Evolutionary conservation across 2,113 vertebrate genomes (phyloP), one percentile per base, ranked within the genome.

Genomic region (Astatoreochromis straeleni): DNA sequence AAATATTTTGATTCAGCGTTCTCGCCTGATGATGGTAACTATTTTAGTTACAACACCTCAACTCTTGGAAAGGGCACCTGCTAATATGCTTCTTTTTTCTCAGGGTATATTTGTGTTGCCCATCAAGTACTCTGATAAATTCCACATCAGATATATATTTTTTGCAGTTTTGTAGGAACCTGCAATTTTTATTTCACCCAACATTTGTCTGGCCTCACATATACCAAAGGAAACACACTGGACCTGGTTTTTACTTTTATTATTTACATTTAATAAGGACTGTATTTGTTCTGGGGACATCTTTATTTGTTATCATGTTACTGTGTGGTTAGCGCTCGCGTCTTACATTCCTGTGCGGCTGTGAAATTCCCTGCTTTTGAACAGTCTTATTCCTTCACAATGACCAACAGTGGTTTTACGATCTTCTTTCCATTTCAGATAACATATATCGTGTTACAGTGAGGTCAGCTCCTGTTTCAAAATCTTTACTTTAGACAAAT

Each of bases 301-400:
- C 29, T 63, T 33, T 63, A 63, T 33, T 7, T 63, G 29, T 63
- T 16, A 17, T 60, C 57, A 19, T 10, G 55, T 58, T 4, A 9
- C 65, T 24, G 65, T 40, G 63, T 70, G 65, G n/a, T 70, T 70
- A 9, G 65, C 5, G 4, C 35, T 70, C 0, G 0, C 35, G 0
- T 68, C 35, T 2, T 14, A 70, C 19, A 24, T 70, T 70, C 35
- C n/a, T 70, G 12, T 70, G n/a, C 12, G 12, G 35, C 65, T 68
- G 63, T 40, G 19, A 40, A 68, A 24, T 68, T 24, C 63, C 2
- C 35, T 3, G 63, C 63, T 70, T 24, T 68, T 24, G 12, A 68
- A 65, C 26, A n/a, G 17, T 65, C 4, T 7, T 65, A 38, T 65
- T 65, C 60, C 17, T 35, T 65, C 17, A n/a, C 31, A 38, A 12